A percentile compares a stretch with the other conserved stretches of the same genome.
Evolutionary conservation across 2,113 vertebrate genomes (phyloP).

Genomic region (Lophura nycthemera): DNA sequence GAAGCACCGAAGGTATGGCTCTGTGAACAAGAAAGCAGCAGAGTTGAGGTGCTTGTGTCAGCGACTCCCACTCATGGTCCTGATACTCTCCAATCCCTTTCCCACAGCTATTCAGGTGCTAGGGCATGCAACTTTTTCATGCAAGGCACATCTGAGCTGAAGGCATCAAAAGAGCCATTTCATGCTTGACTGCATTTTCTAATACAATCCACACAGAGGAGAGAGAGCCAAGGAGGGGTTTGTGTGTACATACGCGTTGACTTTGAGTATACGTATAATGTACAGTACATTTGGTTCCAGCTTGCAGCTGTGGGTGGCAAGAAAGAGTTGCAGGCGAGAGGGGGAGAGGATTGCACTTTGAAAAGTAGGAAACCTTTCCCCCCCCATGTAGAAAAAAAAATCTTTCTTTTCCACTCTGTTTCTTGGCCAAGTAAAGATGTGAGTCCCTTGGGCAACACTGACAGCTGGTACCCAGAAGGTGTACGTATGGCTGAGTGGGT

Average conservation of each 20-base stretch:
- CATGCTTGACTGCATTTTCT: conserved; percentile 78
- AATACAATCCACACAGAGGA: conserved; percentile 65
- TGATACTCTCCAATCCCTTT: background rate
- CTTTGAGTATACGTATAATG: conserved; percentile 43
- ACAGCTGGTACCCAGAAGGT: background rate
- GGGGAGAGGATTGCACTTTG: background rate
- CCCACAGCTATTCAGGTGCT: background rate
- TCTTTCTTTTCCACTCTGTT: background rate
- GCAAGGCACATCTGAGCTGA: conserved; percentile 65
- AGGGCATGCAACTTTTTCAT: conserved; percentile 48
- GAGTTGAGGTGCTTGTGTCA: background rate
- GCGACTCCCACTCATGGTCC: background rate
- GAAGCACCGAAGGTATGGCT: background rate
- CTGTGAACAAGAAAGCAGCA: background rate
- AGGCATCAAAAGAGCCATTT: conserved; percentile 82
- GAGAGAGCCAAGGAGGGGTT: background rate
- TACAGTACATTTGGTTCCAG: conserved; percentile 58
- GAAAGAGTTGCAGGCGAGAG: conserved; percentile 22
- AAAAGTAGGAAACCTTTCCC: background rate
- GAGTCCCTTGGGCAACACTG: background rate
- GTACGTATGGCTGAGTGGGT: background rate
- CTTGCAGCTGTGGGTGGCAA: conserved; percentile 57
- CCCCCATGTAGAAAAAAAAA: background rate
- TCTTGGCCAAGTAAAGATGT: background rate
- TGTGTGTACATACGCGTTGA: background rate